phyloP scores from a whole-genome alignment of 2,113 vertebrate genomes.

The Eulemur macaco region DNA sequence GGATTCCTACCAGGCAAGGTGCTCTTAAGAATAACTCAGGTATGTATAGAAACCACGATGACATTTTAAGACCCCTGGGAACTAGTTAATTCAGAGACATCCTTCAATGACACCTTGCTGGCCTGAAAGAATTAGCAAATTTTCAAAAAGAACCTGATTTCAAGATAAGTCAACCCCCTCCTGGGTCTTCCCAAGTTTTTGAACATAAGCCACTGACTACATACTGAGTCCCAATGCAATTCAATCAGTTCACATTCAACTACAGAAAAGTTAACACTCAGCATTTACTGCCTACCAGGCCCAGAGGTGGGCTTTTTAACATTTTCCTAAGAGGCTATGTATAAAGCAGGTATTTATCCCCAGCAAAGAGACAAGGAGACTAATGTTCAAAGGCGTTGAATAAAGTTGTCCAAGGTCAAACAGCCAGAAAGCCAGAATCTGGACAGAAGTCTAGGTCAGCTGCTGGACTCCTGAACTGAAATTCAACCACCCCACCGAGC shows the following conservation, averaged over 20 bases:
- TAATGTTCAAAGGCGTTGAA: not conserved
- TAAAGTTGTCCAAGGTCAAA: not conserved
- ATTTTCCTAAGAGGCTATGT: not conserved
- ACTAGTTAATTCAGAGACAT: not conserved
- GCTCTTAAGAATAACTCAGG: not conserved
- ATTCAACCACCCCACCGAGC: not conserved
- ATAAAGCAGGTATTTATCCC: not conserved
- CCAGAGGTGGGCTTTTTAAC: not conserved
- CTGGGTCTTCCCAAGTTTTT: not conserved
- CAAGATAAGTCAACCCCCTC: not conserved
- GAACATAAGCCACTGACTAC: not conserved
- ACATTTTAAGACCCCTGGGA: constrained; percentile 34
- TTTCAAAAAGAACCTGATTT: constrained; percentile 7
- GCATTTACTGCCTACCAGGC: not conserved
- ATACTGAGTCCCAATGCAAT: not conserved
- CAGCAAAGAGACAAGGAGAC: not conserved
- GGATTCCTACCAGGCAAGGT: not conserved
- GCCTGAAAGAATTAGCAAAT: not conserved
- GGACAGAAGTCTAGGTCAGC: not conserved
- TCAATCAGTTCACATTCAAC: not conserved
- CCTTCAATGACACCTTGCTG: not conserved
- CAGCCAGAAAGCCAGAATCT: not conserved
- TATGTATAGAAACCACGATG: not conserved
- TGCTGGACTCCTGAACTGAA: not conserved
- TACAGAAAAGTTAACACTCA: not conserved